A percentile compares a stretch with the other conserved stretches of the same genome.
These are phyloP conservation scores for Aleiodes leptofemur DNA, from an alignment of 2,888 invertebrate genomes.

Conservation along the genomic window DNA sequence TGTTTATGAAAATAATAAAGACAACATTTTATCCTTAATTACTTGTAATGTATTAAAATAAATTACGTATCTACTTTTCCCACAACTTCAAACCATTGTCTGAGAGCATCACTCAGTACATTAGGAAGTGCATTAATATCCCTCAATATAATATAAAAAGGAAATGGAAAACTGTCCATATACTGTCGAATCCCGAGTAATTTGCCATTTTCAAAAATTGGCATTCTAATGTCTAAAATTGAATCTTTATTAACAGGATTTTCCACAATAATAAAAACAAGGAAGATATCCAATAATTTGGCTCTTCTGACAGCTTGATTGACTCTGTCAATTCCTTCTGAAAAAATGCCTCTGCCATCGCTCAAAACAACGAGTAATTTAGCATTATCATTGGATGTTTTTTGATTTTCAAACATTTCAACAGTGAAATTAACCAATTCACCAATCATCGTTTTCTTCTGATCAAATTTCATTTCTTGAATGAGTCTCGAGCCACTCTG, in stretches of 20 bases:
- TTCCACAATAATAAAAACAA: slow-evolving; percentile 97
- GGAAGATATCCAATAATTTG: slow-evolving; percentile 89
- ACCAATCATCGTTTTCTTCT: slow-evolving; percentile 91
- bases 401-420: slow-evolving; percentile 79
- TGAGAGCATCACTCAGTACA: slow-evolving; percentile 94
- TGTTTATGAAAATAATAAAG: too few species aligned
- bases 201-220: slow-evolving; percentile 81
- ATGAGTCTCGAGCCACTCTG: slow-evolving; percentile 89
- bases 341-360: slow-evolving; percentile 95
- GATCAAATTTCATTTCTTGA: slow-evolving; percentile 90
- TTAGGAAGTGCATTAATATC: slow-evolving; percentile 92
- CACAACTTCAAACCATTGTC: slow-evolving; percentile 99
- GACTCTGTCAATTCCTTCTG: slow-evolving; percentile 89
- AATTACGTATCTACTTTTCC: slow-evolving; percentile 77
- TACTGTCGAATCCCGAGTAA: slow-evolving; percentile 85
- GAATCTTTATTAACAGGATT: slow-evolving; percentile 95
- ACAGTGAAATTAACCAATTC: slow-evolving; percentile 88
- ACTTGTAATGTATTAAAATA: background rate
- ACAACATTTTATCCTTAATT: background rate
- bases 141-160: slow-evolving; percentile 95
- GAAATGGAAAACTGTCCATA: slow-evolving; percentile 97
- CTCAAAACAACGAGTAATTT: slow-evolving; percentile 94
- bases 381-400: slow-evolving; percentile 81
- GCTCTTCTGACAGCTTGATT: slow-evolving; percentile 88
- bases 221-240: slow-evolving; percentile 91